phyloP scores from a whole-genome alignment of 1,140 invertebrate species.

The Listronotus bonariensis region DNA sequence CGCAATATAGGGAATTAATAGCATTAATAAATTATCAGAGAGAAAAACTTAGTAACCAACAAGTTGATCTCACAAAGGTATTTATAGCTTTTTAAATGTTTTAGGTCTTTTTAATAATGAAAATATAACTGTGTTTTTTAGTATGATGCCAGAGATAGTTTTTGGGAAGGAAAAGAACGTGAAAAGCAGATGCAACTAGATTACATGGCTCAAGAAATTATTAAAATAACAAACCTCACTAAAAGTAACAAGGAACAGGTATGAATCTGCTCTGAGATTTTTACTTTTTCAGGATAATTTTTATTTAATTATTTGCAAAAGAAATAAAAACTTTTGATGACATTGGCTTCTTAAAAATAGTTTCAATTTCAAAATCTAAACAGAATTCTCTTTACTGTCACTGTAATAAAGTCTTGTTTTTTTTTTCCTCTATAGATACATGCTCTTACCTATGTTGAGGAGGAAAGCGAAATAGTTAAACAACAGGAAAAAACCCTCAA shows the following conservation, averaged over 20 bases:
- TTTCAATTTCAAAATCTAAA: too few species aligned
- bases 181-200: slow-evolving; percentile 85
- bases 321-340: too few species aligned
- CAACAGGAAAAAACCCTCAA: slow-evolving; percentile 85
- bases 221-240: slow-evolving; percentile 73
- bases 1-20: slow-evolving; percentile 77
- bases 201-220: slow-evolving; percentile 79
- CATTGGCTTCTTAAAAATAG: too few species aligned
- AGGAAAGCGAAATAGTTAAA: slow-evolving; percentile 85
- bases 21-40: slow-evolving; percentile 87
- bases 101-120: too few species aligned
- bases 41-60: slow-evolving; percentile 84
- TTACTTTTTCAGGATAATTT: too few species aligned
- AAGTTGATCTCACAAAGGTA: slow-evolving; percentile 87
- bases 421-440: slow-evolving; percentile 62
- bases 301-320: too few species aligned
- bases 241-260: slow-evolving; percentile 79
- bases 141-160: slow-evolving; percentile 89
- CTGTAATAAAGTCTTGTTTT: too few species aligned
- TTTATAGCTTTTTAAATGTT: neutral
- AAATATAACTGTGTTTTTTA: slow-evolving; percentile 47
- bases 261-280: slow-evolving; percentile 12
- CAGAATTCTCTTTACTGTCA: too few species aligned
- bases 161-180: slow-evolving; percentile 83
- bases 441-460: slow-evolving; percentile 78